Percentiles rank a stretch among this genome's conserved stretches.
Evolutionary conservation across 2,888 invertebrate genomes (phyloP).

Genomic region (Acleris sparsana): DNA sequence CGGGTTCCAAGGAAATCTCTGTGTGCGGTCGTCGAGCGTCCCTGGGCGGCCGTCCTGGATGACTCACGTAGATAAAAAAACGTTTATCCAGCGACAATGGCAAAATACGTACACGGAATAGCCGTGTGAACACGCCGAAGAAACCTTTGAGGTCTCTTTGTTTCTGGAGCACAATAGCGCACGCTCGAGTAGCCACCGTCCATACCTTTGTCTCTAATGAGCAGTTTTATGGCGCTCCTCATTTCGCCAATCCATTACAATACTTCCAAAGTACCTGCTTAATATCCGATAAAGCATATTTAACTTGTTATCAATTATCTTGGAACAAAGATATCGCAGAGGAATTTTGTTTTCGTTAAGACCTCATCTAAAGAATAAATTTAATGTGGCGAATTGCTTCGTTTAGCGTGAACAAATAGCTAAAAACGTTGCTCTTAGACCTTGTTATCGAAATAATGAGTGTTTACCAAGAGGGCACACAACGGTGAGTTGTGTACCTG

Average conservation of each 20-base stretch:
- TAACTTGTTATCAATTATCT: conserved; percentile 1
- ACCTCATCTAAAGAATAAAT: too few species aligned
- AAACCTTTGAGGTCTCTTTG: conserved; percentile 32
- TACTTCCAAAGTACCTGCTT: too few species aligned
- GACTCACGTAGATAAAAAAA: conserved; percentile 37
- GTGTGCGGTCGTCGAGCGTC: conserved; percentile 53
- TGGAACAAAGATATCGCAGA: not conserved
- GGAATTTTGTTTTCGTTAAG: not conserved
- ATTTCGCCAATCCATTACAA: conserved; percentile 11
- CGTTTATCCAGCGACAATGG: conserved; percentile 31
- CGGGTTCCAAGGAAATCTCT: conserved; percentile 60
- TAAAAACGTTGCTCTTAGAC: too few species aligned
- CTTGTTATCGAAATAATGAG: too few species aligned
- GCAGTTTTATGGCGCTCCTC: conserved; percentile 8
- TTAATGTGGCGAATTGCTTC: too few species aligned
- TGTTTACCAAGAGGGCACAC: too few species aligned
- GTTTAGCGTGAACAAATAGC: too few species aligned
- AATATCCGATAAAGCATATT: too few species aligned
- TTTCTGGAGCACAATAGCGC: conserved; percentile 31
- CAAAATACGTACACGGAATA: conserved; percentile 23
- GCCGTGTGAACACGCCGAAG: conserved; percentile 33
- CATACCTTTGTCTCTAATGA: conserved; percentile 23
- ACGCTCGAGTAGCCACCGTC: conserved; percentile 30
- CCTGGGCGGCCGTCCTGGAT: conserved; percentile 34
- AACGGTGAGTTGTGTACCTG: too few species aligned